Percentiles rank a stretch among this genome's conserved stretches.
phyloP scores from a whole-genome alignment of 2,113 vertebrate genomes.

The Chaetorhynchus papuensis region DNA sequence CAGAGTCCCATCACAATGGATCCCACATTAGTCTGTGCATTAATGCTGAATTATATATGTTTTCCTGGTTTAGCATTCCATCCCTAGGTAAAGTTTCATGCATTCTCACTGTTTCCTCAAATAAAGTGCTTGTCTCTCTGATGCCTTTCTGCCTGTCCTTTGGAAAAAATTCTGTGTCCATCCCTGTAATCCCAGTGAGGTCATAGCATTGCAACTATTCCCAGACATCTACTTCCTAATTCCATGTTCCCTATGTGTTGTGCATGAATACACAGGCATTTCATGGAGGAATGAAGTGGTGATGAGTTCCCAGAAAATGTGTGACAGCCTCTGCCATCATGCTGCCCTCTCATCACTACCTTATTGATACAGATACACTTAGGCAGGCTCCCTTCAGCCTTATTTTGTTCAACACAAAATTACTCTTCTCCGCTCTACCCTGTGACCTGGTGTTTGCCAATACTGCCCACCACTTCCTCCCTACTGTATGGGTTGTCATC shows the following conservation, averaged over 20 bases:
- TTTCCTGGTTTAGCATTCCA: background rate
- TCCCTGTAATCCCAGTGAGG: background rate
- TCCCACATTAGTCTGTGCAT: background rate
- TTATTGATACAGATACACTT: background rate
- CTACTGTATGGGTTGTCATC: background rate
- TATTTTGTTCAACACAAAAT: background rate
- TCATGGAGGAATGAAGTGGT: background rate
- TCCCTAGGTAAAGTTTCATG: background rate
- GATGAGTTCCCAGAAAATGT: background rate
- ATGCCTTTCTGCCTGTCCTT: background rate
- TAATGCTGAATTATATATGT: background rate
- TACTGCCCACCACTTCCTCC: background rate
- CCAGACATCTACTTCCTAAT: background rate
- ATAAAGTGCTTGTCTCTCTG: background rate
- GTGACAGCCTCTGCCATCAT: background rate
- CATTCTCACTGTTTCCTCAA: background rate
- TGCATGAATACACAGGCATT: background rate
- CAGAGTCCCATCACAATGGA: background rate
- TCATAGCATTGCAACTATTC: background rate
- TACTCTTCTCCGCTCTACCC: background rate
- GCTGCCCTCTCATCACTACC: background rate
- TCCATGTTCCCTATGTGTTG: background rate
- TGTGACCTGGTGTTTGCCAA: background rate
- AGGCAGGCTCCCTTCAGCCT: background rate
- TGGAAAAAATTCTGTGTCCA: background rate